phyloP scores from a whole-genome alignment of 1,140 invertebrate species.

The Trigoniulus corallinus region DNA sequence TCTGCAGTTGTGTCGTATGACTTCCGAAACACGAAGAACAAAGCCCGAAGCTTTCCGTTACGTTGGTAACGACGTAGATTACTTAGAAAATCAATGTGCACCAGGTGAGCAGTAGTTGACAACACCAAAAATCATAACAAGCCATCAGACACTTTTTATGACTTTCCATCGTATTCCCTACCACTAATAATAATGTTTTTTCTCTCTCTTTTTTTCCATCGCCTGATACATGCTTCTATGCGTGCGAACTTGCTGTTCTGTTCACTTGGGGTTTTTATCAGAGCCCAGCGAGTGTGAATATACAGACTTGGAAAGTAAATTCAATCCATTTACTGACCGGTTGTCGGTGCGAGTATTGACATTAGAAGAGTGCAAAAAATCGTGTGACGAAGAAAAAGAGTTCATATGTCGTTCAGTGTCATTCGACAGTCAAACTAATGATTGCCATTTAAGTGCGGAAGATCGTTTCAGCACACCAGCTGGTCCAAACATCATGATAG shows the following conservation, averaged over 20 bases:
- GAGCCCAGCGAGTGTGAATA: slow-evolving; percentile 33
- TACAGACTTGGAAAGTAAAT: slow-evolving; percentile 25
- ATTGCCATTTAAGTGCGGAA: slow-evolving; percentile 32
- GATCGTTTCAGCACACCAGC: slow-evolving; percentile 17
- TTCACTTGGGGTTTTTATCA: slow-evolving; percentile 14
- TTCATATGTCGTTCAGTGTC: slow-evolving; percentile 29
- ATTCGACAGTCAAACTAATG: slow-evolving; percentile 21
- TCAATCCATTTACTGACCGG: slow-evolving; percentile 29
- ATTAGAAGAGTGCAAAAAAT: slow-evolving; percentile 26
- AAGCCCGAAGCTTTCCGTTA: slow-evolving; percentile 25
- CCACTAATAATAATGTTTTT: neutral
- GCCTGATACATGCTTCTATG: neutral
- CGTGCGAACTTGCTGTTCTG: no score
- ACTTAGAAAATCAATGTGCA: slow-evolving; percentile 36
- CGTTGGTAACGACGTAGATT: slow-evolving; percentile 27
- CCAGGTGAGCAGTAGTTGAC: slow-evolving; percentile 24
- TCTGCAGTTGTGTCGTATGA: slow-evolving; percentile 26
- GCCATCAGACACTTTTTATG: no score
- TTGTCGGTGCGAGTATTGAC: slow-evolving; percentile 21
- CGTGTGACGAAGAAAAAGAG: slow-evolving; percentile 29
- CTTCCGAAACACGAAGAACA: slow-evolving; percentile 28
- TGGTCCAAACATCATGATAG: slow-evolving; percentile 17
- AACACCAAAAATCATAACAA: no score
- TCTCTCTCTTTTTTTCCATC: neutral
- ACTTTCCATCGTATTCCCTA: no score